These are phyloP conservation scores for Drosophila ficusphila DNA, from an alignment of 1,140 invertebrate genomes.

Conservation along the genomic window DNA sequence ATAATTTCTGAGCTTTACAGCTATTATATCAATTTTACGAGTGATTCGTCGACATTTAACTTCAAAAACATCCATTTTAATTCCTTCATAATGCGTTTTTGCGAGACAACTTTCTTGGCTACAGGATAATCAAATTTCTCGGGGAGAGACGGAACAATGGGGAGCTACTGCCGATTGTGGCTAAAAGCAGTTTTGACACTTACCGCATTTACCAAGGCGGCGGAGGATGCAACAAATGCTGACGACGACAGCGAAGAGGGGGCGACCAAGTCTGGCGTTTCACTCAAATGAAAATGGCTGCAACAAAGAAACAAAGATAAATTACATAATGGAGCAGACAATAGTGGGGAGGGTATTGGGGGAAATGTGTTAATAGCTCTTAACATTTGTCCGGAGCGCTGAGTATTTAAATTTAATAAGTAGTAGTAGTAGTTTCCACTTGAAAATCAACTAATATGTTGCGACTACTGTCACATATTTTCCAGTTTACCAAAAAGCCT, in stretches of 20 bases:
- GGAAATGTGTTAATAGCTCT: background rate
- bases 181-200: slow-evolving; percentile 10
- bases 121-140: background rate
- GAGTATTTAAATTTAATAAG: background rate
- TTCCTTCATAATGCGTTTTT: background rate
- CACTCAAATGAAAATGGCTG: slow-evolving; percentile 55
- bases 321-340: slow-evolving; percentile 11
- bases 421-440: too few species aligned
- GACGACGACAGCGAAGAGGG: slow-evolving; percentile 15
- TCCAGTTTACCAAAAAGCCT: background rate
- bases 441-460: too few species aligned
- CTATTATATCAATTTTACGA: too few species aligned
- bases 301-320: slow-evolving; percentile 19
- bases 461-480: too few species aligned
- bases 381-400: background rate
- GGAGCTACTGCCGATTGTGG: background rate
- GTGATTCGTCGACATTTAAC: background rate
- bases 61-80: background rate
- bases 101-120: background rate
- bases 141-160: background rate
- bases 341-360: background rate
- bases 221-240: slow-evolving; percentile 37
- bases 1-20: slow-evolving; percentile 6
- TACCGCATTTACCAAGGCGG: slow-evolving; percentile 52
- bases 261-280: slow-evolving; percentile 9